These are phyloP conservation scores for Tringa solitaria DNA, from an alignment of 2,113 vertebrate genomes.

Conservation along the genomic window DNA sequence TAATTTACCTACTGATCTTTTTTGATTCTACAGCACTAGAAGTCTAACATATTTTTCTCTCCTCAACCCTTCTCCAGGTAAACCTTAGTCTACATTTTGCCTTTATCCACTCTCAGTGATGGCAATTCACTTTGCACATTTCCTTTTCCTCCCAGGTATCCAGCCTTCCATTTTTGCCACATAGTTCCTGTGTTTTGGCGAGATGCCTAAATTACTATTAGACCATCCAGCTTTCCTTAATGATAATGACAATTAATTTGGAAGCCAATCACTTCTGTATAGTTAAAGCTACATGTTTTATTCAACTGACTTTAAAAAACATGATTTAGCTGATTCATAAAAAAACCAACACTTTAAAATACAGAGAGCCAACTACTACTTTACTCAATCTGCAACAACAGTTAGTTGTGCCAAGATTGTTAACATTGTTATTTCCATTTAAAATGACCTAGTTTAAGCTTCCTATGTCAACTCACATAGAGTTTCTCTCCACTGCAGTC, in stretches of 20 bases:
- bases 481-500: background rate
- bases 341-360: background rate
- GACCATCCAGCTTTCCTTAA: background rate
- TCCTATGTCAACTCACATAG: background rate
- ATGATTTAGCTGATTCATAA: background rate
- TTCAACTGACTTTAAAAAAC: background rate
- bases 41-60: background rate
- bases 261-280: background rate
- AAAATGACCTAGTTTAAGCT: background rate
- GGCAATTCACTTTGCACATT: background rate
- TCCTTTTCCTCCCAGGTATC: background rate
- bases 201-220: background rate
- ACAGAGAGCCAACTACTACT: background rate
- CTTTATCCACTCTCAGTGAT: background rate
- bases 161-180: background rate
- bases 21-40: background rate
- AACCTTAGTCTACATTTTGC: background rate
- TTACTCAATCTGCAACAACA: background rate
- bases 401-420: background rate
- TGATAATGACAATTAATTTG: background rate
- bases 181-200: accelerated
- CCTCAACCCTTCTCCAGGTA: background rate
- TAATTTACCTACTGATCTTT: background rate
- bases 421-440: background rate
- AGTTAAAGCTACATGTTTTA: background rate